These are phyloP conservation scores for Oligia latruncula DNA, from an alignment of 2,888 invertebrate genomes.

Conservation along the genomic window DNA sequence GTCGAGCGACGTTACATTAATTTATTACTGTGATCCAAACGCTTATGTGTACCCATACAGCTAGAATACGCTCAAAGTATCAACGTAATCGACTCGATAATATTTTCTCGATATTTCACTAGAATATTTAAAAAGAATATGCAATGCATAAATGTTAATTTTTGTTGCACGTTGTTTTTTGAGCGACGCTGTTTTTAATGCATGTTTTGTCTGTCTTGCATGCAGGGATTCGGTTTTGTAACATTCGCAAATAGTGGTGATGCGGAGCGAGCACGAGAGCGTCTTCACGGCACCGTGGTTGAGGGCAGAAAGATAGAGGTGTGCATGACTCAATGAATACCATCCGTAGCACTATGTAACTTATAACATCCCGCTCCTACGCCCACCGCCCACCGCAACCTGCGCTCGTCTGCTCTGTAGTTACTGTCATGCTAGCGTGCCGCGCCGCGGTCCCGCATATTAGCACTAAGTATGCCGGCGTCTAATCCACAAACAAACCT, in stretches of 20 bases:
- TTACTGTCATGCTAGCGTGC: conserved; percentile 88
- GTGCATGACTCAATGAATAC: conserved; percentile 96
- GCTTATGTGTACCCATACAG: conserved; percentile 90
- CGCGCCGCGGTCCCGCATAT: conserved; percentile 76
- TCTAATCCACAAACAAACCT: conserved; percentile 89
- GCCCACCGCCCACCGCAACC: conserved; percentile 89
- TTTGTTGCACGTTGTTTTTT: conserved; percentile 95
- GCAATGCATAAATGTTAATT: conserved; percentile 92
- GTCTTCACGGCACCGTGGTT: conserved; percentile 99
- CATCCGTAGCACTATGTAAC: conserved; percentile 91
- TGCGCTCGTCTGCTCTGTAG: conserved; percentile 90
- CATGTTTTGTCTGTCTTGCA: conserved; percentile 99
- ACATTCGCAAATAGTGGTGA: conserved; percentile 99
- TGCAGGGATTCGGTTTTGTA: conserved; percentile 99
- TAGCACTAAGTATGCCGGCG: conserved; percentile 87
- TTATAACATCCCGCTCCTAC: conserved; percentile 91
- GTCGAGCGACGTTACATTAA: conserved; percentile 85
- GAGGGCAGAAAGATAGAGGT: conserved; percentile 99
- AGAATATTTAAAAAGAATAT: conserved; percentile 89
- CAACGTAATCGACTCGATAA: conserved; percentile 88
- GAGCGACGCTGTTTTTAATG: conserved; percentile 96
- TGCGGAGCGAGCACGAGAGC: conserved; percentile 99
- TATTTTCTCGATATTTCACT: conserved; percentile 88
- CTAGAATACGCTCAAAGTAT: conserved; percentile 90
- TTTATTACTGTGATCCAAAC: conserved; percentile 87